These are phyloP conservation scores for Habropoda laboriosa DNA, from an alignment of 1,140 invertebrate species.

Conservation along the genomic window DNA sequence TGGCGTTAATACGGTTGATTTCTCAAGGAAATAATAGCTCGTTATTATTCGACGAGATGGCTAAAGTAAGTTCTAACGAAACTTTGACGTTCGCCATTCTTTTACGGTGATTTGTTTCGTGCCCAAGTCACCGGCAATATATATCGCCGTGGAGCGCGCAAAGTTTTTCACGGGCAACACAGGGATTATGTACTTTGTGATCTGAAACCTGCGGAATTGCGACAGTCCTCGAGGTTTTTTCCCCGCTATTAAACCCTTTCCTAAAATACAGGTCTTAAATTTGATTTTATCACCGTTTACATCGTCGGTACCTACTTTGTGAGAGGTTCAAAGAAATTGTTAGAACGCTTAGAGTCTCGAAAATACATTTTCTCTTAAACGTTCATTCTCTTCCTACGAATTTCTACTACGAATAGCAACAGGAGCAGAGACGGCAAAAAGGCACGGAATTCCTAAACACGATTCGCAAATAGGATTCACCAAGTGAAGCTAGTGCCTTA, in stretches of 20 bases:
- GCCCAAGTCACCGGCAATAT: not conserved
- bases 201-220: not conserved
- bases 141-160: not conserved
- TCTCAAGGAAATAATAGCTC: not conserved
- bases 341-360: too few relatives aligned
- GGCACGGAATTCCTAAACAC: not conserved
- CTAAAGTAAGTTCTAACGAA: not conserved
- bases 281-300: not conserved
- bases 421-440: not conserved
- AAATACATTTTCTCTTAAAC: too few relatives aligned
- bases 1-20: too few relatives aligned
- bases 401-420: not conserved
- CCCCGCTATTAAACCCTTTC: not conserved
- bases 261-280: not conserved
- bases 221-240: conserved; percentile 1
- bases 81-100: conserved; percentile 7
- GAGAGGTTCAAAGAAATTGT: too few relatives aligned
- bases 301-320: too few relatives aligned
- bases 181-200: not conserved
- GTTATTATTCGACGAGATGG: not conserved
- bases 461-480: not conserved
- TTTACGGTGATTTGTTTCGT: conserved; percentile 1
- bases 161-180: conserved; percentile 12
- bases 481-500: too few relatives aligned
- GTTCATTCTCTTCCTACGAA: too few relatives aligned